Base-by-base conservation (phyloP, 2,888 invertebrate species). In the Cetonia aurata region DNA sequence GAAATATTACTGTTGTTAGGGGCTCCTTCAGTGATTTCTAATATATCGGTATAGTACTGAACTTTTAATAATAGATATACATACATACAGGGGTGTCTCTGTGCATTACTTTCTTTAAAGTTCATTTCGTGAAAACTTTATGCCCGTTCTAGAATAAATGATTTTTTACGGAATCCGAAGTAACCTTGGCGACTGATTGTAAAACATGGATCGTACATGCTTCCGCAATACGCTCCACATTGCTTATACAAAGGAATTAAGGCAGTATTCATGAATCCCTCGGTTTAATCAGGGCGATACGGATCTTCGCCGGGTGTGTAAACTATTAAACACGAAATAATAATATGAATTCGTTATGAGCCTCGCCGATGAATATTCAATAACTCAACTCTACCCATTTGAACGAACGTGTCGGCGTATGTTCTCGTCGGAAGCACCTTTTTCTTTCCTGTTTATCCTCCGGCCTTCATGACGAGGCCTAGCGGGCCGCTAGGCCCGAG, bases 241-340 rank as follows among this genome's bases (percentile, higher is more conserved):
- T 37, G 10, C 10, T 8, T 37, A 10, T 10, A 37, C 10, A 37
- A 37, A 37, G 37, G 10, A 37, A 37, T 37, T 37, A 37, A 37
- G 10, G 10, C 10, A 37, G 1, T 37, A 37, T 37, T 37, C 37
- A 10, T 8, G 9, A 8, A 37, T 37, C 37, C 37, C 10, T 37
- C 37, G 37, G 37, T 50, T 65, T 50, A 65, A 65, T 65, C 33
- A 65, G 37, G 12, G 37, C 62, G 50, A 50, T n/a, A 50, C 17
- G 15, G 62, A 17, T 31, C 46, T 31, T 9, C 17, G 25, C 41
- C 37, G 62, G 50, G 50, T 15, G 19, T 52, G 17, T 67, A 56
- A 56, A 67, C 57, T 67, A 67, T 67, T 57, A 67, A 67, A 67
- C 67, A 56, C 44, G 37, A 37, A 55, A 67, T 67, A 67, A 56